Evolutionary conservation across 2,113 vertebrate species (phyloP).

Genomic region (Cricetomys ansorgei): DNA sequence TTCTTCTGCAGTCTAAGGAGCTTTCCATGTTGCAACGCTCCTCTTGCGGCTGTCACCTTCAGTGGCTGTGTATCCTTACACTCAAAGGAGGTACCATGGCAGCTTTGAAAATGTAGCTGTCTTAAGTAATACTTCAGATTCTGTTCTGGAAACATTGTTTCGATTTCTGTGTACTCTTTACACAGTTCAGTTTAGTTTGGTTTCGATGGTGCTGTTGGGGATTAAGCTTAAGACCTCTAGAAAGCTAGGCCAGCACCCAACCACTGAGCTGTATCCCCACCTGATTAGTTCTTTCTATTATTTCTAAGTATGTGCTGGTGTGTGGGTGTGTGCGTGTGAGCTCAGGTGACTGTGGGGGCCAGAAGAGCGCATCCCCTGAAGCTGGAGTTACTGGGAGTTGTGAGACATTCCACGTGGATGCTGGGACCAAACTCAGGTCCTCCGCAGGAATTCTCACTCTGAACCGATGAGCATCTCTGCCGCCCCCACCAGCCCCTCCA

Average conservation of each 20-base stretch:
- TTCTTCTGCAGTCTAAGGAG: not conserved
- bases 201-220: not conserved
- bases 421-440: not conserved
- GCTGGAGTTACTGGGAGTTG: not conserved
- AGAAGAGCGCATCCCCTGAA: not conserved
- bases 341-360: not conserved
- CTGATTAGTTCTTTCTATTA: not conserved
- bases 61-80: too few species aligned
- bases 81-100: not conserved
- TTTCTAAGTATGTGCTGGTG: not conserved
- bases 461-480: not conserved
- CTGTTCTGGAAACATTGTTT: not conserved
- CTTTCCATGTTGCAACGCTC: not conserved
- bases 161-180: not conserved
- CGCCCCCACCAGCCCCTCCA: not conserved
- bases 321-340: not conserved
- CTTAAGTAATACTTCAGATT: not conserved
- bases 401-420: not conserved
- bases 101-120: not conserved
- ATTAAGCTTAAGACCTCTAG: not conserved
- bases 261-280: not conserved
- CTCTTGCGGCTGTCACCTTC: not conserved
- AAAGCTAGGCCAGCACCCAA: not conserved
- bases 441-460: not conserved
- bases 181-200: not conserved